Evolutionary conservation across 2,113 vertebrate genomes (phyloP), one percentile per base, ranked within the genome.

Genomic region (Scophthalmus maximus): DNA sequence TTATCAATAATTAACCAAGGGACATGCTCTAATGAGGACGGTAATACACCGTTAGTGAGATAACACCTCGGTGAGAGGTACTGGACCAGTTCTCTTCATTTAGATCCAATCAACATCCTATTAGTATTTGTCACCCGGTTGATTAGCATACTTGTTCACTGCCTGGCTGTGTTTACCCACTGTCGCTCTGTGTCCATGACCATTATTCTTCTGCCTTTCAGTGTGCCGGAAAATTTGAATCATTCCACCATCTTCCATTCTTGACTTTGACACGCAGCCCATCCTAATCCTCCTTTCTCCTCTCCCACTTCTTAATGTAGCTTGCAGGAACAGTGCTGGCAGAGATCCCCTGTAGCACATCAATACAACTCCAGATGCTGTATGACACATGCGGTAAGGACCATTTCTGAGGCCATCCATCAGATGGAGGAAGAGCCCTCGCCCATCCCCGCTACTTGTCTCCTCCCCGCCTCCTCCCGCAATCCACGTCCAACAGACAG

Each of bases 1-100:
- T 88, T 87, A 92, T 92, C 88, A 90, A 90, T 90, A 91, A 89
- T 90, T 88, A 87, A 90, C 65, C 75, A 82, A 49, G 63, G 82
- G 82, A 87, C 84, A 83, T 1, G 58, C 73, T 85, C 82, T 90
- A 91, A 91, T 88, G 86, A 88, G 83, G 82, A 74, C 2, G 78
- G 76, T 87, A 89, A 90, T 82, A 75, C 68, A 22, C 69, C 6
- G 66, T 70, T 68, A 60, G 78, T 61, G 80, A 73, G 88, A 89
- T 91, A 88, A 88, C 75, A 78, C 83, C 81, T 82, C 61, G 10
- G 68, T 9, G 18, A 57, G 60, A 76, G 78, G 42, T 62, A 49
- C 29, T 14, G 66, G 79, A 64, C 79, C 60, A 61, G 57, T 75
- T 62, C 71, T 76, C 83, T 85, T 79, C 73, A 78, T 85, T 90